Evolutionary conservation across 2,797 vertebrate species (phyloP).

Genomic region (Xenops minutus): DNA sequence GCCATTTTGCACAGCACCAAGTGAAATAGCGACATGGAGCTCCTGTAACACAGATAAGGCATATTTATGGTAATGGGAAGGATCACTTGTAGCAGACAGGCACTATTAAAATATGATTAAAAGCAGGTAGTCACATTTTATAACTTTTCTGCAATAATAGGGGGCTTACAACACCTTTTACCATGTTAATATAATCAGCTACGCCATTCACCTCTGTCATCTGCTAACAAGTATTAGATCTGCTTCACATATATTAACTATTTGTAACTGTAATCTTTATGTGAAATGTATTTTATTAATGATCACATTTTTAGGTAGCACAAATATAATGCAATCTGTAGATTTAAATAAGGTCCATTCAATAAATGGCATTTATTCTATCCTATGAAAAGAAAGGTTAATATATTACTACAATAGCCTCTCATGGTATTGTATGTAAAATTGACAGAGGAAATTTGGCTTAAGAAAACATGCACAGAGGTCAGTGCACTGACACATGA

Average conservation of each 20-base stretch:
- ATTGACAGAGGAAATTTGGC: not conserved
- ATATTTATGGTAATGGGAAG: not conserved
- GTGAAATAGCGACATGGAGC: accelerated
- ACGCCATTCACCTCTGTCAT: not conserved
- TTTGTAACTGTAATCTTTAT: not conserved
- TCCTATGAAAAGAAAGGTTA: not conserved
- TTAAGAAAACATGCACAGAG: not conserved
- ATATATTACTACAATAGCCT: not conserved
- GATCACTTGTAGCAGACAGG: not conserved
- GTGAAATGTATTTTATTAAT: not conserved
- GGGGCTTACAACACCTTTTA: not conserved
- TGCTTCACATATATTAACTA: not conserved
- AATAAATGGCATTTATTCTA: not conserved
- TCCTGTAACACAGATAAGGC: not conserved
- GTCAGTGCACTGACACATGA: not conserved
- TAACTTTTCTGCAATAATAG: not conserved
- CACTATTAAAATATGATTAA: not conserved
- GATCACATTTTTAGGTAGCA: not conserved
- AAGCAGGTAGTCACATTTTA: not conserved
- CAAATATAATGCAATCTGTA: not conserved
- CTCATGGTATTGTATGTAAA: not conserved
- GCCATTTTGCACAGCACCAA: not conserved
- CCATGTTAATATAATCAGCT: not conserved
- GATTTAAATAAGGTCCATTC: not conserved
- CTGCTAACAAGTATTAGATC: not conserved